These are phyloP conservation scores for Pteronotus mesoamericanus DNA, from an alignment of 2,797 vertebrate species.

Conservation along the genomic window DNA sequence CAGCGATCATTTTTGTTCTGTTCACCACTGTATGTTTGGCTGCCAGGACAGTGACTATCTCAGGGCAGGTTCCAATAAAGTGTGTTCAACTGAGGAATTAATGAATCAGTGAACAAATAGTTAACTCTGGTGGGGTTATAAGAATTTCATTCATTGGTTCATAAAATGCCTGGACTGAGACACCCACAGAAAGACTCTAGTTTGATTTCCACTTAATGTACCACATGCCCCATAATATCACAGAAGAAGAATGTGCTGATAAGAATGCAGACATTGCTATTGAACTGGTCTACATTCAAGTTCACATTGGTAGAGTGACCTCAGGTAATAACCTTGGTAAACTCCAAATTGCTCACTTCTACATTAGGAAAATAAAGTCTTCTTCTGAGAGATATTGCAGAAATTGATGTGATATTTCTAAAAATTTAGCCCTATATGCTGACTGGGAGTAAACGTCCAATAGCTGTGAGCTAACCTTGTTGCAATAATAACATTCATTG, in stretches of 20 bases:
- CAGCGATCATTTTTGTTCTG: background rate
- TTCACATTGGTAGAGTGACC: background rate
- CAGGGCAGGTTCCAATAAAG: background rate
- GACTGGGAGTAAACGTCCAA: background rate
- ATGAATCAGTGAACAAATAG: background rate
- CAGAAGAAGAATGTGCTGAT: background rate
- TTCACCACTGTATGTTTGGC: background rate
- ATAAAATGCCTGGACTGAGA: constrained; percentile 2
- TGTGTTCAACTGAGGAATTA: background rate
- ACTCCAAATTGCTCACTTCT: background rate
- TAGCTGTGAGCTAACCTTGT: background rate
- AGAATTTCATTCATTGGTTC: background rate
- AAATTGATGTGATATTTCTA: background rate
- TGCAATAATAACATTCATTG: constrained; percentile 18
- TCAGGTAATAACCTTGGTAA: background rate
- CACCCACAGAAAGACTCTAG: background rate
- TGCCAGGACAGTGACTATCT: background rate
- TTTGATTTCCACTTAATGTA: background rate
- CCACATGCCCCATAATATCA: background rate
- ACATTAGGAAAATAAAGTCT: constrained; percentile 1
- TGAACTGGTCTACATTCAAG: background rate
- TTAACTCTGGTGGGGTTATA: background rate
- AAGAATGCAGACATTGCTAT: background rate
- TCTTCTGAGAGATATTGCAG: background rate
- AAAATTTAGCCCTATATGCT: background rate